Conservation (phyloP, 2,113 vertebrate species). For the human (Homo sapiens) region DNA sequence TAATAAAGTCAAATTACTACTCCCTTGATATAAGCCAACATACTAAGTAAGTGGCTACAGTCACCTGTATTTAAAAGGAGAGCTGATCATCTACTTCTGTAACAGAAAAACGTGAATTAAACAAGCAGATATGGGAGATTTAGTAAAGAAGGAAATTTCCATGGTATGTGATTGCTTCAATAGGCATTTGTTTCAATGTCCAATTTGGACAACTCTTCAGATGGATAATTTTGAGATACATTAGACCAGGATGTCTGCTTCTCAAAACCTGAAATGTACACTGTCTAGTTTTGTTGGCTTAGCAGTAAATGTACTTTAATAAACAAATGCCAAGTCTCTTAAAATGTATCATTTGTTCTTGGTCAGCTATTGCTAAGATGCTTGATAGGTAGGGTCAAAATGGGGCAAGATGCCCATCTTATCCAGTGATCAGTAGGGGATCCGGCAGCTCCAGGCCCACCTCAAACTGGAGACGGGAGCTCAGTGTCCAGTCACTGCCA, state of each 20-base stretch:
- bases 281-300: neutral
- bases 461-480: neutral
- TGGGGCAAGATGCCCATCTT: neutral
- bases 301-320: neutral
- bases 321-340: neutral
- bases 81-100: neutral
- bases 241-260: neutral
- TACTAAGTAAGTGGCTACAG: neutral
- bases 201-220: neutral
- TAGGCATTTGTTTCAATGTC: neutral
- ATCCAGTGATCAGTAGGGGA: neutral
- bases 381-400: neutral
- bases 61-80: neutral
- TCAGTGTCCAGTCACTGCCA: neutral
- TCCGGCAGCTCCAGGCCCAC: neutral
- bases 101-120: neutral
- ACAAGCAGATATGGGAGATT: neutral
- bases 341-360: neutral
- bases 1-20: neutral
- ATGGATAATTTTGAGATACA: too few relatives aligned
- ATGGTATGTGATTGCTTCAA: fast-evolving
- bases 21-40: neutral
- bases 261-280: neutral
- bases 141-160: neutral
- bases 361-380: neutral